Conservation (phyloP, 1,140 invertebrate genomes). For the Zophobas morio region DNA sequence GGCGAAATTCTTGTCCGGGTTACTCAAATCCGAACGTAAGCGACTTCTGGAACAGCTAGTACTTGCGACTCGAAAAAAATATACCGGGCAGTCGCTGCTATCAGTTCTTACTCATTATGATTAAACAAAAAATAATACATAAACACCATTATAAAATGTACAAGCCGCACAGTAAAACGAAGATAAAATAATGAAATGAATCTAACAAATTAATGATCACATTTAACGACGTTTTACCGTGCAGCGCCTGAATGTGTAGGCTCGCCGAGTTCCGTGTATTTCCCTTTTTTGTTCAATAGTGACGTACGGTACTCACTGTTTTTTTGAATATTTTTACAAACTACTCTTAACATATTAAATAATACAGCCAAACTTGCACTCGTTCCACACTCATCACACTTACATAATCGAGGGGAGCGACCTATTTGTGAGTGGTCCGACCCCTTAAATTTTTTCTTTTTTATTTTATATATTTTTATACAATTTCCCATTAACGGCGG, state of each 20-base stretch:
- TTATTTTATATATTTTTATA: conserved; percentile 56
- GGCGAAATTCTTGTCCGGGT: conserved; percentile 10
- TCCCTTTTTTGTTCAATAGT: conserved; percentile 46
- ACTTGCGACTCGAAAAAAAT: neutral
- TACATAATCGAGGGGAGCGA: conserved; percentile 12
- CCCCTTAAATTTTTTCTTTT: conserved; percentile 54
- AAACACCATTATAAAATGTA: conserved; percentile 44
- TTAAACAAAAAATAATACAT: conserved; percentile 33
- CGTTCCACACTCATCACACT: conserved; percentile 52
- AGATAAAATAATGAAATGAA: conserved; percentile 41
- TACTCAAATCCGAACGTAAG: neutral
- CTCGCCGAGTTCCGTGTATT: conserved; percentile 27
- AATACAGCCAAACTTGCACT: conserved; percentile 66
- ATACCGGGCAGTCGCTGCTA: neutral
- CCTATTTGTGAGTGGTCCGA: conserved; percentile 49
- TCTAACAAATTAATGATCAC: conserved; percentile 40
- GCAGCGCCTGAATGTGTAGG: conserved; percentile 43
- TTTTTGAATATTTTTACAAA: conserved; percentile 56
- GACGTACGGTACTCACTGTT: conserved; percentile 58
- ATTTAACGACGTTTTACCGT: conserved; percentile 46
- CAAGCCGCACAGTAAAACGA: conserved; percentile 40
- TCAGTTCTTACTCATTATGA: conserved; percentile 40
- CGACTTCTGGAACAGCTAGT: conserved; percentile 13
- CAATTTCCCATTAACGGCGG: conserved; percentile 55
- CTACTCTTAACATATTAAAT: conserved; percentile 61